Evolutionary conservation across 1,140 invertebrate species (phyloP).

Genomic region (Lucilia cuprina): DNA sequence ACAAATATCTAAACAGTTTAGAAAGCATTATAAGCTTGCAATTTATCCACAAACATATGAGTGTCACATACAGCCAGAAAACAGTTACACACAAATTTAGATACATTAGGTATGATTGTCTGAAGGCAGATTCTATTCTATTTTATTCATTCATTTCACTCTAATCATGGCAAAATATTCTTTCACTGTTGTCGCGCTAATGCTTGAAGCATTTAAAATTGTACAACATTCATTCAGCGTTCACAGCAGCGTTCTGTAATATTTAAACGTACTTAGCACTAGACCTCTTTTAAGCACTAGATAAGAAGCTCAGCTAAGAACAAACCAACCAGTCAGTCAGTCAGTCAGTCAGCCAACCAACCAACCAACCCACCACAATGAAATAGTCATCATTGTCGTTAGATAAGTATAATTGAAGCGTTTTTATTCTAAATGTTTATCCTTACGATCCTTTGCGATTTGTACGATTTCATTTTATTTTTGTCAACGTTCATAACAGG

Average conservation of each 20-base stretch:
- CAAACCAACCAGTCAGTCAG: background rate
- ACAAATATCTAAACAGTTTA: background rate
- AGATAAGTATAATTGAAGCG: conserved; percentile 34
- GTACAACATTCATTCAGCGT: background rate
- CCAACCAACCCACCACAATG: background rate
- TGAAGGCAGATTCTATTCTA: background rate
- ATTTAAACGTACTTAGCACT: background rate
- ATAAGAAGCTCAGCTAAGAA: background rate
- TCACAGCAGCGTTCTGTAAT: background rate
- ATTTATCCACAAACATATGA: conserved; percentile 33
- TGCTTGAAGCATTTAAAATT: conserved; percentile 24
- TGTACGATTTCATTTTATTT: background rate
- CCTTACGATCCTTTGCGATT: conserved; percentile 16
- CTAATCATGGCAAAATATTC: background rate
- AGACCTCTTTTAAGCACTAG: background rate
- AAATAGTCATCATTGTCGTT: conserved; percentile 22
- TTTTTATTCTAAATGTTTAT: conserved; percentile 34
- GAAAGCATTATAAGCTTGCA: conserved; percentile 29
- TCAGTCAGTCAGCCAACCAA: background rate
- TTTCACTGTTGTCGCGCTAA: conserved; percentile 3
- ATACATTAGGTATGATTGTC: background rate
- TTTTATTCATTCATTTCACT: background rate
- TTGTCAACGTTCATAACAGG: background rate
- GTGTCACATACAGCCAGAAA: conserved; percentile 2
- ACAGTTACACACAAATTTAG: background rate